These are phyloP conservation scores for Phalacrocorax aristotelis DNA, from an alignment of 2,113 vertebrate species.

Conservation along the genomic window DNA sequence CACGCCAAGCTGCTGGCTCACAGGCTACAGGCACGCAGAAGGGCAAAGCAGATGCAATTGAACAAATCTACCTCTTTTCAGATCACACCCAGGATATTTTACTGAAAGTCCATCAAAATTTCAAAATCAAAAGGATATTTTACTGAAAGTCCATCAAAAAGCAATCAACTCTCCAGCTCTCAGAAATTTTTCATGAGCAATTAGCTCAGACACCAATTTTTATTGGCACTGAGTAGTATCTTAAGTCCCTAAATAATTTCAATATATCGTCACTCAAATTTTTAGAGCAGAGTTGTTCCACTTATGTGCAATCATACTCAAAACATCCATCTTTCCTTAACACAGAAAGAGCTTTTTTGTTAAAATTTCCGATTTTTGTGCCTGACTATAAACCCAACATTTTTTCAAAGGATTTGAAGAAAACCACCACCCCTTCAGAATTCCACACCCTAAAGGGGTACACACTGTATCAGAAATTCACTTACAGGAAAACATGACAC, in stretches of 20 bases:
- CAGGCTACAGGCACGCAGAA: background rate
- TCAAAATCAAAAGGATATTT: too few relatives aligned
- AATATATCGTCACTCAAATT: background rate
- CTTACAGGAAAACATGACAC: background rate
- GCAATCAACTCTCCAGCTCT: background rate
- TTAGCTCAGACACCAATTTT: background rate
- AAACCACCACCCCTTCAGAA: background rate
- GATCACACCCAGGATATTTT: background rate
- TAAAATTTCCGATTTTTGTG: background rate
- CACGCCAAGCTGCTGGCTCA: background rate
- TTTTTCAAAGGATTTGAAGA: background rate
- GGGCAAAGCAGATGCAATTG: background rate
- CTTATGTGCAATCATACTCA: background rate
- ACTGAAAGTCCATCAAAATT: background rate
- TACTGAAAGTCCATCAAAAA: background rate
- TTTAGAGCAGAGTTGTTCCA: background rate
- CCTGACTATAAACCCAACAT: background rate
- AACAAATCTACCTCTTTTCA: background rate
- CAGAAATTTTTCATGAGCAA: background rate
- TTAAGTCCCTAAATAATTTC: background rate
- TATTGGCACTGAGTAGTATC: background rate
- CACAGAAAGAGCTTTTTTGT: background rate
- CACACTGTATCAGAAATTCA: background rate
- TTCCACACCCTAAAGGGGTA: background rate
- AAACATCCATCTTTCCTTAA: background rate